Percentiles rank a stretch among this genome's conserved stretches.
Conservation (phyloP, 2,797 vertebrate genomes). For the Oophaga sylvatica region DNA sequence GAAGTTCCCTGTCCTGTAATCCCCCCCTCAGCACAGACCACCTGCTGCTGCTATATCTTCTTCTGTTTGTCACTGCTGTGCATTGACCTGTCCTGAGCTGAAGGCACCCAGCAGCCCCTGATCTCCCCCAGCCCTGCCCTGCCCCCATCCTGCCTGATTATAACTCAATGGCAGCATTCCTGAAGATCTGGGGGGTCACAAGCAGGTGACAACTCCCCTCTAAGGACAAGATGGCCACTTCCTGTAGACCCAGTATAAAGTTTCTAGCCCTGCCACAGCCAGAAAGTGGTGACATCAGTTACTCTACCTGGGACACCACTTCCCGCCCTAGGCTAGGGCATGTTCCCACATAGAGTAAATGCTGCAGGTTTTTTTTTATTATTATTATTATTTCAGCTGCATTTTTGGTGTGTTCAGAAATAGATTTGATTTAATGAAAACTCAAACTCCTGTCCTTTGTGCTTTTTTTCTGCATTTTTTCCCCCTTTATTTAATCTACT, state of each 20-base stretch:
- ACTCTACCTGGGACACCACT: neutral
- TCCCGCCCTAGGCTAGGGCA: neutral
- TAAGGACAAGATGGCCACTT: neutral
- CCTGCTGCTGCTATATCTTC: conserved; percentile 15
- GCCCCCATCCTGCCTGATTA: neutral
- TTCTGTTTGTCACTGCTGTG: neutral
- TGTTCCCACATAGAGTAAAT: too few relatives aligned
- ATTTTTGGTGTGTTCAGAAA: too few relatives aligned
- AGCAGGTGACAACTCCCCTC: conserved; percentile 5
- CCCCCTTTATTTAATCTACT: too few relatives aligned
- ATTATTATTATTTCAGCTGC: too few relatives aligned
- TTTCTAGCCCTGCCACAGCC: too few relatives aligned
- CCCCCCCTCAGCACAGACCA: conserved; percentile 10
- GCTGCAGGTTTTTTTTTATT: too few relatives aligned
- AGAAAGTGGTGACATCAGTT: neutral
- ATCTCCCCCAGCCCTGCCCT: neutral
- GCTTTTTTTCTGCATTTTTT: too few relatives aligned
- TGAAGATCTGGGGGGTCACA: conserved; percentile 9
- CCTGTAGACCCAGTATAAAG: neutral
- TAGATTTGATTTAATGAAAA: too few relatives aligned
- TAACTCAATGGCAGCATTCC: conserved; percentile 9
- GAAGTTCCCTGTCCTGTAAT: neutral
- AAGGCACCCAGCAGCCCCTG: neutral
- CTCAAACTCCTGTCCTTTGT: too few relatives aligned
- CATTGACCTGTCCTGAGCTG: neutral